These are phyloP conservation scores for Mohoua ochrocephala DNA, from an alignment of 2,113 vertebrate genomes.

Conservation along the genomic window DNA sequence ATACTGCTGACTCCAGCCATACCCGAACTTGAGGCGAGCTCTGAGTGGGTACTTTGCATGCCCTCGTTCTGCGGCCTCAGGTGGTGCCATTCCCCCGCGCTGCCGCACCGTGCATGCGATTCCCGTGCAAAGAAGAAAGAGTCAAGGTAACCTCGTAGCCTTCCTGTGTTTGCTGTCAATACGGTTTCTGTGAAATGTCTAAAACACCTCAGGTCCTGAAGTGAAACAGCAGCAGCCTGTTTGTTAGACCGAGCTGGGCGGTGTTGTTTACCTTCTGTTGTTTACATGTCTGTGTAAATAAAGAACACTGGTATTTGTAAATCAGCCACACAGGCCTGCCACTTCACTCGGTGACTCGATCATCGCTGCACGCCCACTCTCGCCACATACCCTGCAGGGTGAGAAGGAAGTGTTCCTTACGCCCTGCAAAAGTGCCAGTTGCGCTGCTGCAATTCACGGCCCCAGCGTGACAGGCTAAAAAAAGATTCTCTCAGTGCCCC, in stretches of 20 bases:
- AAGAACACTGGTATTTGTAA: conserved; percentile 62
- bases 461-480: not conserved
- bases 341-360: not conserved
- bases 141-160: not conserved
- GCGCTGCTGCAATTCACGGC: not conserved
- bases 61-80: not conserved
- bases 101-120: not conserved
- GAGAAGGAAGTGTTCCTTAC: not conserved
- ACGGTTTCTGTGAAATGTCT: conserved; percentile 61
- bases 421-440: not conserved
- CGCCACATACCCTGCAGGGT: not conserved
- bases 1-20: not conserved
- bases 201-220: conserved; percentile 58
- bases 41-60: not conserved
- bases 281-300: conserved; percentile 69
- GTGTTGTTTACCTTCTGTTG: conserved; percentile 61
- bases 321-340: not conserved
- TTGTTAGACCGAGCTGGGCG: conserved; percentile 24
- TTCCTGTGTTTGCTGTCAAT: conserved; percentile 28
- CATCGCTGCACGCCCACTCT: not conserved
- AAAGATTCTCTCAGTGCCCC: not conserved
- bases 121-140: not conserved
- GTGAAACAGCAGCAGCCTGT: conserved; percentile 36
- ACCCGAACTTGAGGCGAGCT: not conserved
- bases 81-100: not conserved